Base-by-base conservation (phyloP, 1,140 invertebrate species). In the Ceratitis capitata region DNA sequence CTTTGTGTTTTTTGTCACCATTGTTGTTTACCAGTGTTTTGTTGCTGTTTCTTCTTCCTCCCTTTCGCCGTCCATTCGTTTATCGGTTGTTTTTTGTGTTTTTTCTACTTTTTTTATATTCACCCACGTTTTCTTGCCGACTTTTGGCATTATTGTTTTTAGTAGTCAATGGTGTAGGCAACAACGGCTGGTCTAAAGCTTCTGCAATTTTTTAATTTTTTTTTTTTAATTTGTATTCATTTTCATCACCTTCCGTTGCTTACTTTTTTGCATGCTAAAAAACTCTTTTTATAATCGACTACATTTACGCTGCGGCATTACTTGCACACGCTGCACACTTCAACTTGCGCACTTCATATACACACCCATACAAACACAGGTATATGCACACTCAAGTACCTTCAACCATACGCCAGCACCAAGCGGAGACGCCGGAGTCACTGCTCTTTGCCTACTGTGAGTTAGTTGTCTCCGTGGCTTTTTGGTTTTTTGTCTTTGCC, bases 351-450 rank as follows among this genome's bases (percentile, higher is more conserved):
- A 3, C 51, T 6, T 4, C 51, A 23, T 4, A 23, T 1, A 45
- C 39, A 78, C 69, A n/a, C 69, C 51, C 69, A 78, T 35, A n/a
- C 69, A 78, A 14, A n/a, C n/a, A n/a, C n/a, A n/a, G n/a, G n/a
- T n/a, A n/a, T n/a, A n/a, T 39, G 39, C 45, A 47, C 45, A 47
- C 5, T 47, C 69, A 78, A n/a, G n/a, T n/a, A n/a, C n/a, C n/a
- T n/a, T n/a, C n/a, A n/a, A n/a, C n/a, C n/a, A n/a, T n/a, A n/a
- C n/a, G n/a, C n/a, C n/a, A n/a, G n/a, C n/a, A n/a, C n/a, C n/a
- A n/a, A n/a, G n/a, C n/a, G 39, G 39, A 56, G 51, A 78, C 39
- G 39, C 19, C 23, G 69, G n/a, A 23, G 69, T 78, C 69, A 78
- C 39, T 45, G 39, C 39, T 26, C 69, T 47, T 78, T 47, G 69